Base-by-base conservation (phyloP, 1,140 invertebrate genomes). In the Drosophila bipectinata region DNA sequence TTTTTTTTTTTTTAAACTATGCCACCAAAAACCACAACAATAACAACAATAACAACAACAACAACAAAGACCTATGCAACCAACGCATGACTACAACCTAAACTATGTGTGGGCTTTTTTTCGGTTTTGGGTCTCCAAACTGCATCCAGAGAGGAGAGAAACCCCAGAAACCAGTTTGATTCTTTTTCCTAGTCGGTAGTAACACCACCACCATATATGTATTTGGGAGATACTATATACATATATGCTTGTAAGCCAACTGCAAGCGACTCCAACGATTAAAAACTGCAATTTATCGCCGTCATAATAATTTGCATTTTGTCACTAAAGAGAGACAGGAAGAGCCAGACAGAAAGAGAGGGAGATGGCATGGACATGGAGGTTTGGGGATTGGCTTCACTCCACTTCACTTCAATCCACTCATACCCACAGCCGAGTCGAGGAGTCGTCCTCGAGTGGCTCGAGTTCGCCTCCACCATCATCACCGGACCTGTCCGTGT, bases 231-330 rank as follows among this genome's bases (percentile, higher is more conserved):
- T 81, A 53, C 21, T 21, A 21, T 21, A 21, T 18, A 18, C 18
- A 3, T 21, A 21, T 21, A 21, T 21, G 21, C 21, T 3, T 72
- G 61, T 51, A 73, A 75, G 49, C 67, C 81, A 59, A 59, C 64
- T 69, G 61, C 68, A 67, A 85, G 81, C 82, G 68, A 75, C 79
- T 79, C 60, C 80, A 84, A 53, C 79, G 80, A 87, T 87, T 87
- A 87, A 87, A 87, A 88, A 88, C 82, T 88, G 82, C 82, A 87
- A 88, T 87, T 87, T 87, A 87, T 87, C 83, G 82, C 83, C 85
- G 82, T 87, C 83, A 87, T 87, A 87, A 87, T 87, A 88, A 87
- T 87, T 87, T 88, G 82, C 82, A 87, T 87, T 87, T 87, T 87
- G 82, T 87, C 82, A 88, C 82, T 88, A 28, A 7, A 28, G 26